Conservation (phyloP, 2,113 vertebrate genomes). For the Xenopus laevis region DNA sequence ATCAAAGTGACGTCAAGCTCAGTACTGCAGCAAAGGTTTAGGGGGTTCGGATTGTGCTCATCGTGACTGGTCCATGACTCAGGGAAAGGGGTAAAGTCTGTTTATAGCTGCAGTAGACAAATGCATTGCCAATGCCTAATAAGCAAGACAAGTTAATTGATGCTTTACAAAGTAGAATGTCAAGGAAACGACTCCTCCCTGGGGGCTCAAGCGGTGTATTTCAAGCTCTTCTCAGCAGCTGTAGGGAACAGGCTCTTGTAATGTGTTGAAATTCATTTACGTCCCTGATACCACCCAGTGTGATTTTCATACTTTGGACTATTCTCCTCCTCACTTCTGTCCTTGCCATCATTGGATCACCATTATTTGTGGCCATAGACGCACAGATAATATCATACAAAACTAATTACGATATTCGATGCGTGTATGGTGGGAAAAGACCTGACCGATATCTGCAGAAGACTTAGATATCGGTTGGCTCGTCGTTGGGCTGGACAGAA, state of each 20-base stretch:
- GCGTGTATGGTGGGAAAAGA: too few relatives aligned
- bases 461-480: too few relatives aligned
- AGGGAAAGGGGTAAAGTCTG: background rate
- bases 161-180: constrained; percentile 5
- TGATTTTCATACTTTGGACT: too few relatives aligned
- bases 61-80: background rate
- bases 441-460: too few relatives aligned
- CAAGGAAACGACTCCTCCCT: background rate
- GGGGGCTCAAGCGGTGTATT: background rate
- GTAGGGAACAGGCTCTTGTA: background rate
- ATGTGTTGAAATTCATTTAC: background rate
- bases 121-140: background rate
- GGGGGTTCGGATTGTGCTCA: constrained; percentile 6
- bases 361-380: too few relatives aligned
- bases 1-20: constrained; percentile 33
- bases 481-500: too few relatives aligned
- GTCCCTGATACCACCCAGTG: too few relatives aligned
- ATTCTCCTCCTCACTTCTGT: too few relatives aligned
- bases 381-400: too few relatives aligned
- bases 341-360: too few relatives aligned
- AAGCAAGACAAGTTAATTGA: background rate
- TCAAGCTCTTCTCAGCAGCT: constrained; percentile 2
- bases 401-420: too few relatives aligned
- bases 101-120: background rate
- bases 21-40: constrained; percentile 7